Conservation (phyloP, 1,140 invertebrate genomes). For the Dufourea novaeangliae region DNA sequence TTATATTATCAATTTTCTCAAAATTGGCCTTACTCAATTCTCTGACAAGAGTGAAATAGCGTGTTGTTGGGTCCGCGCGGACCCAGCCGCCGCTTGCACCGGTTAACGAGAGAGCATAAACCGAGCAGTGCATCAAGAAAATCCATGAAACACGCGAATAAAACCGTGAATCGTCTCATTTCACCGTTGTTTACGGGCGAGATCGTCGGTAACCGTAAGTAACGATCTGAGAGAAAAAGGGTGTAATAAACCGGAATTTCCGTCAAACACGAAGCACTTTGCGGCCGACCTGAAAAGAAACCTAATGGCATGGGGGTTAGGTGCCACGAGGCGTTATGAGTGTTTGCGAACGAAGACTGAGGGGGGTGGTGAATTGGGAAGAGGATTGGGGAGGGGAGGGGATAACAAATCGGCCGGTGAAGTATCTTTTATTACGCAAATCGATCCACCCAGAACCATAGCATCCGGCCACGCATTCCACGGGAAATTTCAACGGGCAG, state of each 20-base stretch:
- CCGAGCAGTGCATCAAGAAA: not conserved
- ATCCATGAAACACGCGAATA: not conserved
- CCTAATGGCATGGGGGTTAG: not conserved
- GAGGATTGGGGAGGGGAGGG: too few species aligned
- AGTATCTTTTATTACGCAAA: constrained; percentile 20
- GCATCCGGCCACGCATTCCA: constrained; percentile 8
- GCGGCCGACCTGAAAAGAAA: not conserved
- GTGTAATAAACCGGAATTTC: not conserved
- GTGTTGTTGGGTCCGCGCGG: too few species aligned
- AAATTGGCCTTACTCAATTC: too few species aligned
- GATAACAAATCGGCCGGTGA: constrained; percentile 3
- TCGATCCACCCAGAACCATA: not conserved
- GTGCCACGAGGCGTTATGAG: not conserved
- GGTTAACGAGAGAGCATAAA: too few species aligned
- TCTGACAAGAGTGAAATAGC: too few species aligned
- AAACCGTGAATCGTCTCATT: not conserved
- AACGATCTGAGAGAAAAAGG: not conserved
- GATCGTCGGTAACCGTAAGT: not conserved
- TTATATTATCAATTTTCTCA: too few species aligned
- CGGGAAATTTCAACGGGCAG: constrained; percentile 25
- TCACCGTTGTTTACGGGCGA: not conserved
- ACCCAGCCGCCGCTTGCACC: too few species aligned
- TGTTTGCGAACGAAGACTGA: too few species aligned
- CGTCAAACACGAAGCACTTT: not conserved
- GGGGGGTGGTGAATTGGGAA: too few species aligned